Evolutionary conservation across 2,113 vertebrate species (phyloP).

Genomic region (Antigone vipio): DNA sequence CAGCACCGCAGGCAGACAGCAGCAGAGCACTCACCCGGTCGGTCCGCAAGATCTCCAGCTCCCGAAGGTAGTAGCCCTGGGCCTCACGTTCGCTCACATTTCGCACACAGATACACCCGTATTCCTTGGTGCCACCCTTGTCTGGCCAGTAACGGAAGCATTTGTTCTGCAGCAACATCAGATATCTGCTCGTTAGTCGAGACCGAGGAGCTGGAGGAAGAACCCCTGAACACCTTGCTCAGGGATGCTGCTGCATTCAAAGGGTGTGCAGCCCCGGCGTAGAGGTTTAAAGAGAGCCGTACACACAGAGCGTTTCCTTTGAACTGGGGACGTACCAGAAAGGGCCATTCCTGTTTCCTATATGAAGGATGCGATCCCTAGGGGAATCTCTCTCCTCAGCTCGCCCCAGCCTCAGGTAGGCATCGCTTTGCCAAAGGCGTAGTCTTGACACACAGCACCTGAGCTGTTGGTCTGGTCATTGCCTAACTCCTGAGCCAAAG

Average conservation of each 20-base stretch:
- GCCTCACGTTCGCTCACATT: constrained; percentile 78
- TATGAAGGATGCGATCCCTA: fast-evolving
- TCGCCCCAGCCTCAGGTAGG: neutral
- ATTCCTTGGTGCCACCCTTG: constrained; percentile 72
- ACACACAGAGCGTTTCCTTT: neutral
- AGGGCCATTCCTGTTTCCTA: fast-evolving
- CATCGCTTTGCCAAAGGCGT: neutral
- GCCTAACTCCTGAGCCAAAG: neutral
- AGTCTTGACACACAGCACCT: neutral
- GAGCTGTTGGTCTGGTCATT: neutral
- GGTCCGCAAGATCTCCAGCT: constrained; percentile 77
- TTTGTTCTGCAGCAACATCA: constrained; percentile 77
- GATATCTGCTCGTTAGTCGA: fast-evolving
- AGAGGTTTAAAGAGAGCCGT: neutral
- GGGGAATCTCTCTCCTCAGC: neutral
- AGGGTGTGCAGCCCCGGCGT: fast-evolving
- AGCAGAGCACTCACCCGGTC: constrained; percentile 72
- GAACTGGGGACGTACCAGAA: neutral
- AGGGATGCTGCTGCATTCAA: neutral
- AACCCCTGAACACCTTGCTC: neutral
- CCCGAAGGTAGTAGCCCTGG: constrained; percentile 80
- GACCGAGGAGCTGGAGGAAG: neutral
- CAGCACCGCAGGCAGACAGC: fast-evolving
- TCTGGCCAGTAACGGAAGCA: constrained; percentile 88
- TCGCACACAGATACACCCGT: constrained; percentile 70